phyloP scores from a whole-genome alignment of 2,797 vertebrate genomes.

The Bradypus variegatus region DNA sequence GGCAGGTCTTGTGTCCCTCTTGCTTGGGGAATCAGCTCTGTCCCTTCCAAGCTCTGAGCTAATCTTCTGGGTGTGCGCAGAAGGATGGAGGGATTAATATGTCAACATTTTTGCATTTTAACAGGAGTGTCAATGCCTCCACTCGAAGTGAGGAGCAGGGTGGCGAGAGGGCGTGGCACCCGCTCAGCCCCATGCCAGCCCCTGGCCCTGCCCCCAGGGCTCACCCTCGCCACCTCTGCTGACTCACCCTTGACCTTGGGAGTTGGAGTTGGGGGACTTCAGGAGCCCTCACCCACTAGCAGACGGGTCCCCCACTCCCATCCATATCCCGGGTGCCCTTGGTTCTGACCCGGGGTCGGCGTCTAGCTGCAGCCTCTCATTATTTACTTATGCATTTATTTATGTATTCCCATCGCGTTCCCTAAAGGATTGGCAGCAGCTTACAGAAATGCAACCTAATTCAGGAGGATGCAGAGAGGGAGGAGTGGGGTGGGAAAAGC shows the following conservation, averaged over 20 bases:
- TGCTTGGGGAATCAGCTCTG: background rate
- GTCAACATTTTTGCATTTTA: conserved; percentile 13
- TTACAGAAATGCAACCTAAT: conserved; percentile 31
- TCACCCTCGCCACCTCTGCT: background rate
- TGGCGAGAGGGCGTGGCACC: background rate
- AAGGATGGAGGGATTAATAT: background rate
- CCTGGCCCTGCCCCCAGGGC: background rate
- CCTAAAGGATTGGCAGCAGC: conserved; percentile 19
- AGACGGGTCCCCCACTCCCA: background rate
- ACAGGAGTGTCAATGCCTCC: background rate
- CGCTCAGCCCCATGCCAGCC: no score
- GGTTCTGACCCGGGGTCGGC: background rate
- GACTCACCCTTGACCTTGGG: background rate
- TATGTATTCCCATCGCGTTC: conserved; percentile 19
- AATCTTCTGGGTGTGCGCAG: background rate
- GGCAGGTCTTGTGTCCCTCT: background rate
- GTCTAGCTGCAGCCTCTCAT: background rate
- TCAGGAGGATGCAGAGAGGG: background rate
- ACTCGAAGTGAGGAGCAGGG: background rate
- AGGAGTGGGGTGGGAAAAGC: background rate
- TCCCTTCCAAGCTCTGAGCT: background rate
- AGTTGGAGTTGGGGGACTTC: background rate
- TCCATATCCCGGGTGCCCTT: background rate
- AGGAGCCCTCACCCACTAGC: background rate
- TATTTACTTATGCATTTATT: background rate